A percentile compares a stretch with the other conserved stretches of the same genome.
Evolutionary conservation across 2,113 vertebrate genomes (phyloP).

Genomic region (Meleagris gallopavo): DNA sequence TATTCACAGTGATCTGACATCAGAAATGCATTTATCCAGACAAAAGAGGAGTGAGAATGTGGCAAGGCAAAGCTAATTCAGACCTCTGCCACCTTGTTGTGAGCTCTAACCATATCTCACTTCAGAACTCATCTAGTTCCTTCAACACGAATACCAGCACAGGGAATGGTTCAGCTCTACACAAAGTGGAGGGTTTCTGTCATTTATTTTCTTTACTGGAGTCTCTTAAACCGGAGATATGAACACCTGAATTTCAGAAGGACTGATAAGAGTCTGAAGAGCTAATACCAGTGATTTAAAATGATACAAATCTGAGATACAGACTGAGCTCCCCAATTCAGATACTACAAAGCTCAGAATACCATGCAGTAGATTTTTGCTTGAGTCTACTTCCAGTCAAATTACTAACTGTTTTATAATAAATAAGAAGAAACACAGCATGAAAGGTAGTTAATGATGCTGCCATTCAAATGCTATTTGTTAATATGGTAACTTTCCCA

Average conservation of each 20-base stretch:
- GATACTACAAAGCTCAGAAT: neutral
- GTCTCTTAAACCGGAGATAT: neutral
- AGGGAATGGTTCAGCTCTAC: neutral
- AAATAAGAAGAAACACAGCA: neutral
- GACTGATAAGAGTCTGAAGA: neutral
- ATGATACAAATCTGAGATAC: neutral
- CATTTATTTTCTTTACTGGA: neutral
- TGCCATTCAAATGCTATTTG: neutral
- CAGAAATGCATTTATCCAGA: neutral
- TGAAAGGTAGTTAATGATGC: neutral
- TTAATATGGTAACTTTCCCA: neutral
- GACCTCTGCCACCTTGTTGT: neutral
- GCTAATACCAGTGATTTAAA: neutral
- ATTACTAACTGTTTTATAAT: neutral
- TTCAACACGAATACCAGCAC: neutral
- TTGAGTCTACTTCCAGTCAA: neutral
- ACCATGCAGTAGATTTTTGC: neutral
- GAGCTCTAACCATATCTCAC: neutral
- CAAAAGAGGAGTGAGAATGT: neutral
- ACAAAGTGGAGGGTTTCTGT: neutral
- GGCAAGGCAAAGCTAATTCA: rapidly evolving
- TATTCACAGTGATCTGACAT: neutral
- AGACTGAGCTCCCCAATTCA: neutral
- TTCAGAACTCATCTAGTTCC: neutral
- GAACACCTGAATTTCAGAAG: neutral